Conservation (phyloP, 2,797 vertebrate genomes). For the Parotocinclus haroldoi region DNA sequence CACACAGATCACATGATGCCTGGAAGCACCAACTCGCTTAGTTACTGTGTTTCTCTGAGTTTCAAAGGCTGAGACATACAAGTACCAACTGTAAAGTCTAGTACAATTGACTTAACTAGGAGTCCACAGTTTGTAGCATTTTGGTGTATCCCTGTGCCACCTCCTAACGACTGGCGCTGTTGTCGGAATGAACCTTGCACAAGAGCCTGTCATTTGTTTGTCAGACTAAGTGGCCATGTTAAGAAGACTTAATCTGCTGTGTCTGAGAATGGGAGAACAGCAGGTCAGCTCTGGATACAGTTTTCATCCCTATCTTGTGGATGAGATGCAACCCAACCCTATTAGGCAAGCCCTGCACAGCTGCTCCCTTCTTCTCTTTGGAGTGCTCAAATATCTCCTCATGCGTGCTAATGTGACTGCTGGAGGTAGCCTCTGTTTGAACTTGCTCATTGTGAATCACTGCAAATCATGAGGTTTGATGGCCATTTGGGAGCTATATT, state of each 20-base stretch:
- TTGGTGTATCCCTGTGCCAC: background rate
- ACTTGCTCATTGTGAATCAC: slow-evolving; percentile 26
- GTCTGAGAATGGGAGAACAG: slow-evolving; percentile 27
- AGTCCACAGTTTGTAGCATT: too few species aligned
- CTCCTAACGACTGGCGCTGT: background rate
- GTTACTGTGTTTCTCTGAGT: background rate
- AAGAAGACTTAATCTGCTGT: slow-evolving; percentile 13
- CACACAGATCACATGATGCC: background rate
- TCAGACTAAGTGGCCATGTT: background rate
- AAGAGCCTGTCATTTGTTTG: slow-evolving; percentile 19
- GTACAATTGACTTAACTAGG: too few species aligned
- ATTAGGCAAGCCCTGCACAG: slow-evolving; percentile 31
- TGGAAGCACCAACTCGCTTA: background rate
- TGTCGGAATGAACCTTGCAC: slow-evolving; percentile 1
- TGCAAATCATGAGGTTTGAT: slow-evolving; percentile 32
- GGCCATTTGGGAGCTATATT: slow-evolving; percentile 22
- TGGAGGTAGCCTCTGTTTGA: slow-evolving; percentile 32
- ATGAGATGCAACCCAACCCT: slow-evolving; percentile 24
- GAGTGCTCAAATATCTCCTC: slow-evolving; percentile 33
- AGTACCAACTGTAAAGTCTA: too few species aligned
- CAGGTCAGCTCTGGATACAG: slow-evolving; percentile 28
- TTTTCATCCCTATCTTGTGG: slow-evolving; percentile 28
- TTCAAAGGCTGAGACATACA: too few species aligned
- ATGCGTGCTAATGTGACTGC: slow-evolving; percentile 19
- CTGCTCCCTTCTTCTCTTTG: slow-evolving; percentile 33